Percentiles rank a stretch among this genome's conserved stretches.
Conservation (phyloP, 2,888 invertebrate species). For the Drosophila tripunctata region DNA sequence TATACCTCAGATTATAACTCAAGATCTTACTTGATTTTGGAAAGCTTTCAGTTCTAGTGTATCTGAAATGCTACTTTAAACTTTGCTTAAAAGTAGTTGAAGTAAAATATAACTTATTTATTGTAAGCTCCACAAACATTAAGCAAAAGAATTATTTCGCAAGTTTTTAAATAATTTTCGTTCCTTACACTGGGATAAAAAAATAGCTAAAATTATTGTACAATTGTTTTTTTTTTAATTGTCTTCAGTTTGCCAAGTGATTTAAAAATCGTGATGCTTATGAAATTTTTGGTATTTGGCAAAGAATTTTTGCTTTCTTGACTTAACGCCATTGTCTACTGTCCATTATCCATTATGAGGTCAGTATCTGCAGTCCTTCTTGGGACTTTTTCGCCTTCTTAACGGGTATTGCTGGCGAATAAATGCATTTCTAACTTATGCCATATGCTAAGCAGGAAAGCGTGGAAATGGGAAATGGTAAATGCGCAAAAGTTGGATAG, state of each 20-base stretch:
- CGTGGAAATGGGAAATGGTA: not conserved
- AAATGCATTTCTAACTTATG: slow-evolving; percentile 46
- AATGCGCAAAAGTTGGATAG: slow-evolving; percentile 19
- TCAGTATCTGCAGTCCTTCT: slow-evolving; percentile 9
- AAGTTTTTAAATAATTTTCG: no score
- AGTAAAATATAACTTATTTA: no score
- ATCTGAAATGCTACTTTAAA: no score
- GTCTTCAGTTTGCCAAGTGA: not conserved
- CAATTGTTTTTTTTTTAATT: not conserved
- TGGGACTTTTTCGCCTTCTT: not conserved
- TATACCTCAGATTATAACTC: no score
- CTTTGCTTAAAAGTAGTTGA: no score
- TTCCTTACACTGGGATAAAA: no score
- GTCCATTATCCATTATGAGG: slow-evolving; percentile 5
- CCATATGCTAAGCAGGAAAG: slow-evolving; percentile 44
- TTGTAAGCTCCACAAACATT: no score
- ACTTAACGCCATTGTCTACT: slow-evolving; percentile 1
- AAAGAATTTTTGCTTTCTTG: not conserved
- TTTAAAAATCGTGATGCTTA: not conserved
- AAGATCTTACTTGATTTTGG: no score
- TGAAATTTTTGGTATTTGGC: not conserved
- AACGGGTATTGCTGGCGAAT: slow-evolving; percentile 11
- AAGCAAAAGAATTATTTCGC: no score
- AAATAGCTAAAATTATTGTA: no score
- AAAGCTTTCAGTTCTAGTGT: no score